phyloP scores from a whole-genome alignment of 2,797 vertebrate species.

The Etheostoma nigrum region DNA sequence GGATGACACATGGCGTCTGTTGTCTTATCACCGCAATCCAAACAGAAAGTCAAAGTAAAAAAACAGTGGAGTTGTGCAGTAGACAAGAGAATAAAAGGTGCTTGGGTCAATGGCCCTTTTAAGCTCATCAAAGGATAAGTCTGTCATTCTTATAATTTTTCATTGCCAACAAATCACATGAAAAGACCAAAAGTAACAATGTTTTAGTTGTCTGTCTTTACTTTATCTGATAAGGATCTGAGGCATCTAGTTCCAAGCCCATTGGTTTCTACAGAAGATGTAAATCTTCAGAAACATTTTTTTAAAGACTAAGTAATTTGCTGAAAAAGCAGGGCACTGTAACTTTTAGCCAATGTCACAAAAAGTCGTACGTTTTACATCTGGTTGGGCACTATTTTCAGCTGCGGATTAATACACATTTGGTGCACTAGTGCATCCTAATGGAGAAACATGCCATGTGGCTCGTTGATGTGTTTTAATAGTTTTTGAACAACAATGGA shows the following conservation, averaged over 20 bases:
- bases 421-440: neutral
- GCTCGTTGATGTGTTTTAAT: neutral
- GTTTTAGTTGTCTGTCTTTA: neutral
- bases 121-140: slow-evolving; percentile 9
- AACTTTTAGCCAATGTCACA: neutral
- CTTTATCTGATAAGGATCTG: neutral
- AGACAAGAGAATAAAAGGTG: slow-evolving; percentile 4
- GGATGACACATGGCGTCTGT: slow-evolving; percentile 14
- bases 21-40: slow-evolving; percentile 23
- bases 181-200: slow-evolving; percentile 9
- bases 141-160: neutral
- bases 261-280: neutral
- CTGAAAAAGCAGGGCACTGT: neutral
- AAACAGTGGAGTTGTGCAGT: neutral
- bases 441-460: neutral
- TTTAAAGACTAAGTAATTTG: neutral
- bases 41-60: slow-evolving; percentile 36
- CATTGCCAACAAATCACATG: neutral
- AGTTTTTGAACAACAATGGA: too few species aligned
- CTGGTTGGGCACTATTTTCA: neutral
- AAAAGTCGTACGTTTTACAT: neutral
- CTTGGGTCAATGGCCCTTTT: slow-evolving; percentile 11
- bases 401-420: neutral
- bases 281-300: neutral
- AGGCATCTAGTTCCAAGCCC: neutral